Percentiles rank a stretch among this genome's conserved stretches.
These are phyloP conservation scores for Haliaeetus albicilla DNA, from an alignment of 2,797 vertebrate genomes.

Conservation along the genomic window DNA sequence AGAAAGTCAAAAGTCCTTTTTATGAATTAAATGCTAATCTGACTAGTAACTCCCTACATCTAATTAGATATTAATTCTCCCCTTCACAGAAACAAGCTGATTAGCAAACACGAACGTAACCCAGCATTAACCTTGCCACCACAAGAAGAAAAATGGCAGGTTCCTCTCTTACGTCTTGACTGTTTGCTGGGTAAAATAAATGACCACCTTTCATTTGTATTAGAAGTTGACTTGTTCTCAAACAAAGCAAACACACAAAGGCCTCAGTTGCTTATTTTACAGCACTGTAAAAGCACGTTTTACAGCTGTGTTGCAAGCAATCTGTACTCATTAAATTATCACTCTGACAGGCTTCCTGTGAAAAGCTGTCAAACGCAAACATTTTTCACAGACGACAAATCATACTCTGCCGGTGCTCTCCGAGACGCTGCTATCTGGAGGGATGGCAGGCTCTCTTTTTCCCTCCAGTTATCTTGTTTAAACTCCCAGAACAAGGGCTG, in stretches of 20 bases:
- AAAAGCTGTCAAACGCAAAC: conserved; percentile 53
- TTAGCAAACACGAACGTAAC: conserved; percentile 59
- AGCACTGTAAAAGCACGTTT: conserved; percentile 69
- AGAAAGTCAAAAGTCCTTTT: not conserved
- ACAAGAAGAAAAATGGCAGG: conserved; percentile 48
- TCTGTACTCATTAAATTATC: conserved; percentile 70
- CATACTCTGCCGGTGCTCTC: conserved; percentile 3
- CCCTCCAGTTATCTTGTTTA: conserved; percentile 15
- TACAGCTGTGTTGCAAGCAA: conserved; percentile 65
- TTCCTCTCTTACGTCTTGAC: conserved; percentile 48
- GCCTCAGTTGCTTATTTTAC: conserved; percentile 68
- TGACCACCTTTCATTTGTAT: conserved; percentile 68
- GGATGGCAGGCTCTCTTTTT: not conserved
- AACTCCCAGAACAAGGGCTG: not conserved
- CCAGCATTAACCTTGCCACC: conserved; percentile 67
- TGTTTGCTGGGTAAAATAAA: conserved; percentile 72
- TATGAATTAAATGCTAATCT: not conserved
- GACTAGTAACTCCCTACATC: not conserved
- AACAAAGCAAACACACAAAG: conserved; percentile 72
- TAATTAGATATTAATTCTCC: conserved; percentile 50
- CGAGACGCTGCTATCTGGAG: not conserved
- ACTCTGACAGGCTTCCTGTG: conserved; percentile 61
- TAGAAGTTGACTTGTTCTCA: conserved; percentile 61
- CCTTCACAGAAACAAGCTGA: conserved; percentile 49
- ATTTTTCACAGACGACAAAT: conserved; percentile 56